phyloP scores from a whole-genome alignment of 1,140 invertebrate genomes.

The Piezodorus guildinii region DNA sequence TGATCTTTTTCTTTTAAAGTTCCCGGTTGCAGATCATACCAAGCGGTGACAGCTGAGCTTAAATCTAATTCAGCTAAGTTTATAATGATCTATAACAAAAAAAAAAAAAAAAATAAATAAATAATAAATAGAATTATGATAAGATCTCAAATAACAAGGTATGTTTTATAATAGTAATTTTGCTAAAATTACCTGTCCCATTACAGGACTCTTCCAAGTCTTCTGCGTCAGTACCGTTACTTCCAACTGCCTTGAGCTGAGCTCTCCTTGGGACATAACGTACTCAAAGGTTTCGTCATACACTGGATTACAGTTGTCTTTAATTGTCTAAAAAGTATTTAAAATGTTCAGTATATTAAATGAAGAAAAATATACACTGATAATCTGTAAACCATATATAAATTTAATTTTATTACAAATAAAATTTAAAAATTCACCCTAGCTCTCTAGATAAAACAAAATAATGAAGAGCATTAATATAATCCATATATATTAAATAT shows the following conservation, averaged over 20 bases:
- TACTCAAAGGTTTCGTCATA: conserved; percentile 88
- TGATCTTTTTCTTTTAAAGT: conserved; percentile 25
- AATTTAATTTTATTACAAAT: too few species aligned
- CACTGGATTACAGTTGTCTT: conserved; percentile 81
- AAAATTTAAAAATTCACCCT: too few species aligned
- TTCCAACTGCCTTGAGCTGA: conserved; percentile 58
- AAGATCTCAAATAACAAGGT: too few species aligned
- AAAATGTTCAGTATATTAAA: too few species aligned
- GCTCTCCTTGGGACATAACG: conserved; percentile 59
- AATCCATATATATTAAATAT: too few species aligned
- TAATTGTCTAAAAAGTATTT: conserved; percentile 44
- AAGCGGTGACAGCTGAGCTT: conserved; percentile 48
- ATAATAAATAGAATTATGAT: too few species aligned
- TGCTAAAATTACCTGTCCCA: conserved; percentile 52
- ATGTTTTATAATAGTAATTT: neutral
- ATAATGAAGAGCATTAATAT: too few species aligned
- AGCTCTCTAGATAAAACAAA: too few species aligned
- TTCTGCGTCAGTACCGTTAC: conserved; percentile 76
- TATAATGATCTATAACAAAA: conserved; percentile 45
- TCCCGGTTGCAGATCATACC: conserved; percentile 60
- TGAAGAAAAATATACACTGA: too few species aligned
- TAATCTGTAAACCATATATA: too few species aligned
- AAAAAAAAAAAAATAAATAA: conserved; percentile 2
- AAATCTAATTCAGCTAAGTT: conserved; percentile 53
- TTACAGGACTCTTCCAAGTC: conserved; percentile 63